Evolutionary conservation across 2,113 vertebrate genomes (phyloP).

Genomic region (Mus musculus): DNA sequence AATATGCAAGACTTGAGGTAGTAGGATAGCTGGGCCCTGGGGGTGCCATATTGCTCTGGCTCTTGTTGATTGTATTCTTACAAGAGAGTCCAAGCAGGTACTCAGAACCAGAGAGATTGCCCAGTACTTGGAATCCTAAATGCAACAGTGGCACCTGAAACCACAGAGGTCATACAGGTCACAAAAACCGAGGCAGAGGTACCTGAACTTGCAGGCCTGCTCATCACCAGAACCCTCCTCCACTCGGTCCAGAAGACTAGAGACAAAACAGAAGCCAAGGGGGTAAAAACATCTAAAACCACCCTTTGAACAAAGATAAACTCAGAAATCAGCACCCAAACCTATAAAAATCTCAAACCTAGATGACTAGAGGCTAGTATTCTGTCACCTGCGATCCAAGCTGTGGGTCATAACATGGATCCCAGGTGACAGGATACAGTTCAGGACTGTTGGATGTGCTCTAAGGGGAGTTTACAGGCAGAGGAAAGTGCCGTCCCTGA

Average conservation of each 20-base stretch:
- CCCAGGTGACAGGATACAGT: background rate
- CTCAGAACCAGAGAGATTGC: background rate
- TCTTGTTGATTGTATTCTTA: background rate
- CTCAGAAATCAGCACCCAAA: background rate
- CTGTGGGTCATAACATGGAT: background rate
- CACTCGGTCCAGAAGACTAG: background rate
- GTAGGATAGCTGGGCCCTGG: background rate
- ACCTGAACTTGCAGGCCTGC: background rate
- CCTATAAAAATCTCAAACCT: background rate
- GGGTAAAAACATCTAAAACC: no score
- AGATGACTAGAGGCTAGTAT: background rate
- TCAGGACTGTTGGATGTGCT: background rate
- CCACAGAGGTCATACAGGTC: background rate
- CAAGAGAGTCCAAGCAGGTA: background rate
- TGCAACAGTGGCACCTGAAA: background rate
- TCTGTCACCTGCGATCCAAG: no score
- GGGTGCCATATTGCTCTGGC: background rate
- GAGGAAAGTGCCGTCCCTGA: background rate
- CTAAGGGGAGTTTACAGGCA: background rate
- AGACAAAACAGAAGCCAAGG: background rate
- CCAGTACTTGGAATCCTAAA: background rate
- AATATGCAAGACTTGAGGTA: background rate
- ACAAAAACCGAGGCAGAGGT: background rate
- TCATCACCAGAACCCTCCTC: background rate
- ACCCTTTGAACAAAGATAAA: no score